These are phyloP conservation scores for Nasonia giraulti DNA, from an alignment of 1,140 invertebrate genomes.

Conservation along the genomic window DNA sequence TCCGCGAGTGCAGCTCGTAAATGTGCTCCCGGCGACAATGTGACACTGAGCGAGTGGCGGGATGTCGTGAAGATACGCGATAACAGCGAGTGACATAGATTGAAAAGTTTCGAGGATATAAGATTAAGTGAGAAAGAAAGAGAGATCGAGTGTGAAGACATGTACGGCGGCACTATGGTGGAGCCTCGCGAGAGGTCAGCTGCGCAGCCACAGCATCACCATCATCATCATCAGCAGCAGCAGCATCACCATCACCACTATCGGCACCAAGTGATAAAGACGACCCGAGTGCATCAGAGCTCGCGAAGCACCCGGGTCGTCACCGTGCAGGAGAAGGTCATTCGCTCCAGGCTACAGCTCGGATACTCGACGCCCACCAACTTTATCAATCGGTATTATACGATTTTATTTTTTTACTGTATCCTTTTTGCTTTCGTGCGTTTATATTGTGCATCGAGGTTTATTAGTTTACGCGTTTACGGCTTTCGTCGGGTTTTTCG, in stretches of 20 bases:
- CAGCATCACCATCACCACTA: slow-evolving; percentile 64
- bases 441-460: background rate
- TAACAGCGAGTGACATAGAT: background rate
- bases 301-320: slow-evolving; percentile 66
- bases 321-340: slow-evolving; percentile 72
- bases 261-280: slow-evolving; percentile 71
- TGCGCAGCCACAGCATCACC: slow-evolving; percentile 26
- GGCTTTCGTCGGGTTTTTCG: background rate
- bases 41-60: background rate
- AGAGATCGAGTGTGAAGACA: slow-evolving; percentile 19
- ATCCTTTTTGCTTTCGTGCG: background rate
- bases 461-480: background rate
- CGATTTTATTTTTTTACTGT: slow-evolving; percentile 29
- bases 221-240: slow-evolving; percentile 52
- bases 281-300: slow-evolving; percentile 69
- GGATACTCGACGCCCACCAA: slow-evolving; percentile 73
- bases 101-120: background rate
- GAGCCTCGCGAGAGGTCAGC: slow-evolving; percentile 63
- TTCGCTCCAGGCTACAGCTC: slow-evolving; percentile 71
- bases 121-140: background rate
- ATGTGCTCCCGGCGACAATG: background rate
- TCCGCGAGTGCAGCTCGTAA: background rate
- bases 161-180: slow-evolving; percentile 70
- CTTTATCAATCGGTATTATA: slow-evolving; percentile 71
- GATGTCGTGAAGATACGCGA: background rate